These are phyloP conservation scores for Ciconia maguari DNA, from an alignment of 2,113 vertebrate genomes.

Conservation along the genomic window DNA sequence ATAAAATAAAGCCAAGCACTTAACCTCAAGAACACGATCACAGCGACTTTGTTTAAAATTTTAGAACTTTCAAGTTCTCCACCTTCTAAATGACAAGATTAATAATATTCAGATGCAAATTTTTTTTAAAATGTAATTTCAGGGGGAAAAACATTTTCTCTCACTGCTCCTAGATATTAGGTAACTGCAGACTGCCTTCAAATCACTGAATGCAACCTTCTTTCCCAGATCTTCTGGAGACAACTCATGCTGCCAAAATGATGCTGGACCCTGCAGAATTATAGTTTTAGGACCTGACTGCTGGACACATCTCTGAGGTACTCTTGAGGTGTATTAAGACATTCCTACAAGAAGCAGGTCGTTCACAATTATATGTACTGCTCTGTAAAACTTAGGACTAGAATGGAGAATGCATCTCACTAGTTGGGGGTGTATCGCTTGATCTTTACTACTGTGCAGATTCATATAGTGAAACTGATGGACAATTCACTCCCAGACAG, in stretches of 20 bases:
- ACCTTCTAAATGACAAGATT: neutral
- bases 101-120: neutral
- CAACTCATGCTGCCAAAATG: neutral
- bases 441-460: neutral
- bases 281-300: neutral
- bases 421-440: neutral
- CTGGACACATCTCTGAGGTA: neutral
- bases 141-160: neutral
- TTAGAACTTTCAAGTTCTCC: neutral
- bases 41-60: neutral
- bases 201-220: neutral
- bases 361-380: neutral
- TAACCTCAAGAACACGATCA: conserved; percentile 3
- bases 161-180: neutral
- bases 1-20: conserved; percentile 38
- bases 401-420: neutral
- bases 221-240: neutral
- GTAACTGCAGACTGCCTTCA: neutral
- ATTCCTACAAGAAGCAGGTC: neutral
- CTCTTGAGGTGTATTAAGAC: neutral
- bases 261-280: neutral
- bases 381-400: neutral
- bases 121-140: neutral
- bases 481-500: neutral
- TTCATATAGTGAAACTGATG: neutral